phyloP scores from a whole-genome alignment of 1,140 invertebrate genomes.

The Drusus annulatus region DNA sequence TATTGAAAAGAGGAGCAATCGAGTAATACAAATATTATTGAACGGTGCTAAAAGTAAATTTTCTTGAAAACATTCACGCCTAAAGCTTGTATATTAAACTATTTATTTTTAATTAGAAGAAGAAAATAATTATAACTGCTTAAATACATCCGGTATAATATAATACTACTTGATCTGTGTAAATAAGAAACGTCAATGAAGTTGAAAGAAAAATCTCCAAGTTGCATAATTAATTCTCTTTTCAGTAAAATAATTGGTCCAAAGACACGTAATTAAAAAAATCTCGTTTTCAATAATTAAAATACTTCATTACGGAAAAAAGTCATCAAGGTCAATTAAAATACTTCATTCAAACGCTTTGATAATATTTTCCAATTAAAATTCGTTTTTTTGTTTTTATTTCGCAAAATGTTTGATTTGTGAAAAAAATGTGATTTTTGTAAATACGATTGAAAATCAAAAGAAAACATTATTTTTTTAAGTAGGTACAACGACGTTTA shows the following conservation, averaged over 20 bases:
- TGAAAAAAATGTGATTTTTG: neutral
- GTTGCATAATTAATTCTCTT: slow-evolving; percentile 34
- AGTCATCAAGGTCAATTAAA: slow-evolving; percentile 7
- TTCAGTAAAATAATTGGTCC: slow-evolving; percentile 27
- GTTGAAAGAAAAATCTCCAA: no score
- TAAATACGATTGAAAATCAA: neutral
- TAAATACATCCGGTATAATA: no score
- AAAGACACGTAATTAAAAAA: slow-evolving; percentile 16
- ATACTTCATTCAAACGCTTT: slow-evolving; percentile 34
- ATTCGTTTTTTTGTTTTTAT: neutral
- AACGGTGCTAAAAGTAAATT: no score
- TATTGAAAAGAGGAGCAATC: no score
- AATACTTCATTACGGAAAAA: slow-evolving; percentile 25
- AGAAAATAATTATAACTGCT: no score
- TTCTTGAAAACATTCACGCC: no score
- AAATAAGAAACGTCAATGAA: no score
- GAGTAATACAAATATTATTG: no score
- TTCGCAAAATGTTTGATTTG: slow-evolving; percentile 14
- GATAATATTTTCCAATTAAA: slow-evolving; percentile 37
- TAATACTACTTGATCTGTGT: no score
- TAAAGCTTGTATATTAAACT: no score
- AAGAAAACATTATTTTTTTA: neutral
- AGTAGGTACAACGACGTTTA: neutral
- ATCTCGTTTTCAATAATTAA: slow-evolving; percentile 42
- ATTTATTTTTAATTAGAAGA: no score